A percentile compares a stretch with the other conserved stretches of the same genome.
These are phyloP conservation scores for Empidonax traillii DNA, from an alignment of 2,113 vertebrate genomes.

Conservation along the genomic window DNA sequence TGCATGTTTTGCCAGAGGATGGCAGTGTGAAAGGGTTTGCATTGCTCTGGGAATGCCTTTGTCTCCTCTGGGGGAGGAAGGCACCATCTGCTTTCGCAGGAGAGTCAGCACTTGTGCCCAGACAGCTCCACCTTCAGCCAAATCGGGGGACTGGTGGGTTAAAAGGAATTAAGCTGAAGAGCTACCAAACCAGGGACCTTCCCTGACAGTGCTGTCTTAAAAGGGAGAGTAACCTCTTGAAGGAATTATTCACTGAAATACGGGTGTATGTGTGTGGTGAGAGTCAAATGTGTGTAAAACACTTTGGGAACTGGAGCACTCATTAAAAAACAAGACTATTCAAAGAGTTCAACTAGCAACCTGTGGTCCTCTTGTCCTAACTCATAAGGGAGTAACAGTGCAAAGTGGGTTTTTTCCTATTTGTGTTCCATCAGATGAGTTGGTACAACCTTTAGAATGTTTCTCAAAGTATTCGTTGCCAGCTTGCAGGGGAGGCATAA, in stretches of 20 bases:
- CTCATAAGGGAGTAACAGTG: background rate
- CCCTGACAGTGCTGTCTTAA: fast-evolving
- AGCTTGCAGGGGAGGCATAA: background rate
- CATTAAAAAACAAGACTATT: background rate
- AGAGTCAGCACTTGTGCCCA: background rate
- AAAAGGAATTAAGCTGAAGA: background rate
- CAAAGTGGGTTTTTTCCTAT: background rate
- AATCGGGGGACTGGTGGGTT: background rate
- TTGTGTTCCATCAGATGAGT: background rate
- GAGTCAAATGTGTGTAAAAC: background rate
- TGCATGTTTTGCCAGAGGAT: background rate
- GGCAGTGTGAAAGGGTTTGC: background rate
- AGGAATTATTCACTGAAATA: background rate
- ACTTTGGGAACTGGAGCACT: background rate
- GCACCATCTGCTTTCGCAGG: background rate
- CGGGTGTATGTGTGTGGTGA: background rate
- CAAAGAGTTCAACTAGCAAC: background rate
- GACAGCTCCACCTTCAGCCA: background rate
- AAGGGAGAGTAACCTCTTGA: background rate
- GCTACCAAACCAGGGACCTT: background rate
- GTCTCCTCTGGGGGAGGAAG: background rate
- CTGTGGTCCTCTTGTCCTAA: background rate
- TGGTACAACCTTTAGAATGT: background rate
- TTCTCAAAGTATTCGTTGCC: background rate
- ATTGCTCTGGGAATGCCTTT: background rate